These are phyloP conservation scores for Montipora capitata DNA, from an alignment of 92 coral and sea anemone species.

Conservation along the genomic window DNA sequence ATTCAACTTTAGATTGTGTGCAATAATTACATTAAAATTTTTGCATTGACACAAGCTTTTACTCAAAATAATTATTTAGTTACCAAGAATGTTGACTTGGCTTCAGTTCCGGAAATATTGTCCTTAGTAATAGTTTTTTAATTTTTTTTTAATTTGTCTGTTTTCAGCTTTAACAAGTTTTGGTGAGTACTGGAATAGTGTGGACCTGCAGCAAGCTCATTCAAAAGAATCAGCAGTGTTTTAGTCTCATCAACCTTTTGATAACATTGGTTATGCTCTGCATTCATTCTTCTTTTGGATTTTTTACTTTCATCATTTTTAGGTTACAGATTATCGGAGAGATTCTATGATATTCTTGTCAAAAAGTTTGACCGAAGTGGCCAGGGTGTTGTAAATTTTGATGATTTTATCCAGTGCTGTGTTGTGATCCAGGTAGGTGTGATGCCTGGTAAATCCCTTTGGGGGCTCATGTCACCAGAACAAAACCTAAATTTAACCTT, in stretches of 20 bases:
- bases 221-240: background rate
- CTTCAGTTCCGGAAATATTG: too few relatives aligned
- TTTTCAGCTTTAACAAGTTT: conserved; percentile 90
- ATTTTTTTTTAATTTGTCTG: background rate
- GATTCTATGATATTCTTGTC: conserved; percentile 87
- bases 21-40: too few relatives aligned
- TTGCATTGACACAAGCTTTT: too few relatives aligned
- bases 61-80: too few relatives aligned
- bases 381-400: conserved; percentile 90
- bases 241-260: too few relatives aligned
- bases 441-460: background rate
- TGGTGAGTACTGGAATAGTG: conserved; percentile 79
- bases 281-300: too few relatives aligned
- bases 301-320: background rate
- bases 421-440: conserved; percentile 92
- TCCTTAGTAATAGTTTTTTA: background rate
- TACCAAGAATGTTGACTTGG: too few relatives aligned
- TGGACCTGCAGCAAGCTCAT: background rate
- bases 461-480: too few relatives aligned
- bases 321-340: conserved; percentile 95
- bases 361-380: conserved; percentile 98
- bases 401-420: conserved; percentile 99
- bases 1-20: too few relatives aligned
- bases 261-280: too few relatives aligned
- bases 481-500: too few relatives aligned